phyloP scores from a whole-genome alignment of 2,888 invertebrate species.

The Scaptomyza tumidula region DNA sequence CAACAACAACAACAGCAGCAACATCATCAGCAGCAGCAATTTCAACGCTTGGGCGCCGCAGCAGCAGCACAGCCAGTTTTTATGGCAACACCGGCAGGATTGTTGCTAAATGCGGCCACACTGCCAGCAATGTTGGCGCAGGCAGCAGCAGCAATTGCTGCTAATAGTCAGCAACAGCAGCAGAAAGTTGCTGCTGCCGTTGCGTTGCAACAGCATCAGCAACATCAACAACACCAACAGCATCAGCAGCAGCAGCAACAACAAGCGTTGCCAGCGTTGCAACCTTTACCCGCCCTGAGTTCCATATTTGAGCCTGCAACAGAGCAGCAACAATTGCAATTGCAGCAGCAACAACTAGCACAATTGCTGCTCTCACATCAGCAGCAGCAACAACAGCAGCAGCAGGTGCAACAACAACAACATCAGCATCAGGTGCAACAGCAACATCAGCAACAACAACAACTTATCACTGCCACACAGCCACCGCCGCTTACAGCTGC shows the following conservation, averaged over 20 bases:
- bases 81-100: slow-evolving; percentile 84
- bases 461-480: slow-evolving; percentile 77
- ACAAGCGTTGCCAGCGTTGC: slow-evolving; percentile 81
- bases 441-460: slow-evolving; percentile 54
- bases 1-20: slow-evolving; percentile 80
- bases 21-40: slow-evolving; percentile 78
- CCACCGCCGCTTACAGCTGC: slow-evolving; percentile 80
- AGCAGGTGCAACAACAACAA: slow-evolving; percentile 78
- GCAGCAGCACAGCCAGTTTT: slow-evolving; percentile 83
- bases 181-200: slow-evolving; percentile 61
- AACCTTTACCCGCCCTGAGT: slow-evolving; percentile 83
- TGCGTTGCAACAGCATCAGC: slow-evolving; percentile 56
- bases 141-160: slow-evolving; percentile 79
- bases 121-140: slow-evolving; percentile 83
- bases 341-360: slow-evolving; percentile 75
- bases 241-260: slow-evolving; percentile 55
- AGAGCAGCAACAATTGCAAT: slow-evolving; percentile 70
- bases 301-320: slow-evolving; percentile 79
- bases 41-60: slow-evolving; percentile 73
- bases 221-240: slow-evolving; percentile 52
- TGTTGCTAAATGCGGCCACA: slow-evolving; percentile 83
- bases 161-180: slow-evolving; percentile 75
- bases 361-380: slow-evolving; percentile 64
- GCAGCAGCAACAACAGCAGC: slow-evolving; percentile 67
- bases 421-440: slow-evolving; percentile 62